Evolutionary conservation across 2,797 vertebrate species (phyloP).

Genomic region (Clarias fuscus): DNA sequence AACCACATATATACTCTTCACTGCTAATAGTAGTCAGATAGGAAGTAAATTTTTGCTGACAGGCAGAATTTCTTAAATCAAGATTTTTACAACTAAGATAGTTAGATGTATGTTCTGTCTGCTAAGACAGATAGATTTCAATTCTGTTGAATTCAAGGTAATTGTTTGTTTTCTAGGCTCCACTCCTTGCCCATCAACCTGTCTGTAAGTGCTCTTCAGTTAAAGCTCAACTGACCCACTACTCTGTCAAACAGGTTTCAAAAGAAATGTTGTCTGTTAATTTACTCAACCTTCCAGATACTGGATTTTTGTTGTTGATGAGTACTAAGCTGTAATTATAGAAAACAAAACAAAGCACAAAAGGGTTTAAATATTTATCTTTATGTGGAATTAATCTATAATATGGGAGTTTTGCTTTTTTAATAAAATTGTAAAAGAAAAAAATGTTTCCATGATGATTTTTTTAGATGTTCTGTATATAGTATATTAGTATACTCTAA

Average conservation of each 20-base stretch:
- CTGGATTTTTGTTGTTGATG: neutral
- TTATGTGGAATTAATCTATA: too few species aligned
- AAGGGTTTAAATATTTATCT: too few species aligned
- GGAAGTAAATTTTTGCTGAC: neutral
- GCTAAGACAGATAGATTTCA: too few species aligned
- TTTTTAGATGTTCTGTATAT: too few species aligned
- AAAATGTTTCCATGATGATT: too few species aligned
- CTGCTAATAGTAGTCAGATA: neutral
- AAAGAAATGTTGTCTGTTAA: neutral
- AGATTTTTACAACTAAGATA: neutral
- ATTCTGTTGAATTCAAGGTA: neutral
- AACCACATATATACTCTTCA: neutral
- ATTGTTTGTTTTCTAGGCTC: neutral
- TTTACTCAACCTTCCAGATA: neutral
- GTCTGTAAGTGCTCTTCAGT: neutral
- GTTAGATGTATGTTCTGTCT: neutral
- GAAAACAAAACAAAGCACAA: too few species aligned
- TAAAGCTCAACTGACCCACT: neutral
- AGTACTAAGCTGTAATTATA: too few species aligned
- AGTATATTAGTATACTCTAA: too few species aligned
- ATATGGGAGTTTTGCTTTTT: too few species aligned
- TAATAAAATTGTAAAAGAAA: too few species aligned
- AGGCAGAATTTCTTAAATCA: neutral
- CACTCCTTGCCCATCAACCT: neutral
- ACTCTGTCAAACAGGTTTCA: neutral